phyloP scores from a whole-genome alignment of 2,797 vertebrate species.

The Limnodromus scolopaceus region DNA sequence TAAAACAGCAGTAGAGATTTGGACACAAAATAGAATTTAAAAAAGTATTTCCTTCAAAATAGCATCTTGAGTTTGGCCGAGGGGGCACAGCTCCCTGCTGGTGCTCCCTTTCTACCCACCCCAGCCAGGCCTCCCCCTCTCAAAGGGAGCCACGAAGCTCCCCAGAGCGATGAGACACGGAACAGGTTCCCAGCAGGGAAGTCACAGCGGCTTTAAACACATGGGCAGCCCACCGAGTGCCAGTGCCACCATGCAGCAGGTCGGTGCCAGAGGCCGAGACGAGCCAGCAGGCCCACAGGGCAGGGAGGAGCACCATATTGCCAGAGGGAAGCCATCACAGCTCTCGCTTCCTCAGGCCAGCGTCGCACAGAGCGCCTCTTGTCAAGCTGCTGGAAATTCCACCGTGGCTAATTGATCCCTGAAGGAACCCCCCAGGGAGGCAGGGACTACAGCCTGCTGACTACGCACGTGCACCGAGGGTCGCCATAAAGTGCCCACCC shows the following conservation, averaged over 20 bases:
- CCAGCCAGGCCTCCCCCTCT: too few relatives aligned
- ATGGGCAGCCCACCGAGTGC: rapidly evolving
- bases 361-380: rapidly evolving
- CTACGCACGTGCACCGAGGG: rapidly evolving
- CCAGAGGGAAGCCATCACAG: background rate
- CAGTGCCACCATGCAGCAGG: rapidly evolving
- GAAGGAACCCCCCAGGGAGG: background rate
- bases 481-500: rapidly evolving
- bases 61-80: background rate
- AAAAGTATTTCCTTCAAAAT: background rate
- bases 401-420: rapidly evolving
- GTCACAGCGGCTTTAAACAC: rapidly evolving
- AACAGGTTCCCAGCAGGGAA: background rate
- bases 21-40: background rate
- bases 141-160: background rate
- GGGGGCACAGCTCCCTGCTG: rapidly evolving
- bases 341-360: background rate
- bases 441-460: background rate
- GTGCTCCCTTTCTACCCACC: rapidly evolving
- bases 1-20: background rate
- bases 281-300: background rate
- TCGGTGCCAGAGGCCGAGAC: rapidly evolving
- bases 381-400: background rate
- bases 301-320: rapidly evolving
- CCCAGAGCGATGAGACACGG: rapidly evolving